Evolutionary conservation across 2,113 vertebrate genomes (phyloP).

Genomic region (Cryptotis parvus): DNA sequence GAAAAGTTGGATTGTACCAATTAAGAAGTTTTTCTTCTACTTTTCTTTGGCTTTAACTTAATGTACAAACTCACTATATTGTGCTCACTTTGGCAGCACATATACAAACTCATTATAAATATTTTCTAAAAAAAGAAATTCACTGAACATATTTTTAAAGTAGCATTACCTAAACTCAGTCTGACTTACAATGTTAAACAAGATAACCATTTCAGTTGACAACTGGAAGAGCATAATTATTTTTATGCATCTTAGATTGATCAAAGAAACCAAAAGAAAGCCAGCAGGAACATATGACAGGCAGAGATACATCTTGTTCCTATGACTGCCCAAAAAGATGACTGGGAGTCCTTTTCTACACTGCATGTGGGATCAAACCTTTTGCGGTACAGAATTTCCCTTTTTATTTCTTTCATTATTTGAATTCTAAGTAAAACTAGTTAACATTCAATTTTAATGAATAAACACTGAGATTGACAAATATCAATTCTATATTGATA

Average conservation of each 20-base stretch:
- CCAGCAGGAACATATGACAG: background rate
- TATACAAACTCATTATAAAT: background rate
- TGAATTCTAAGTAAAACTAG: slow-evolving; percentile 46
- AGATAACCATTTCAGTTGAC: background rate
- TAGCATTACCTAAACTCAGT: background rate
- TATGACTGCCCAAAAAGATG: background rate
- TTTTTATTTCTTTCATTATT: background rate
- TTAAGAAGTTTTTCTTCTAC: background rate
- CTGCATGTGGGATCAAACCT: background rate
- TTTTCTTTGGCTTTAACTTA: background rate
- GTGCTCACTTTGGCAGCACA: too few species aligned
- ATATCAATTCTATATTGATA: too few species aligned
- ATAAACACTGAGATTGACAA: background rate
- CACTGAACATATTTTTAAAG: background rate
- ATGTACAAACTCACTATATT: background rate
- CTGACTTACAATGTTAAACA: background rate
- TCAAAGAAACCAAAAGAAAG: background rate
- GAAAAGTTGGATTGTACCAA: slow-evolving; percentile 3
- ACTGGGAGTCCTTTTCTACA: background rate
- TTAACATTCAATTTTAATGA: background rate
- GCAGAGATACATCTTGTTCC: background rate
- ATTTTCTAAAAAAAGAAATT: slow-evolving; percentile 33
- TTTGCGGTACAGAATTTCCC: background rate
- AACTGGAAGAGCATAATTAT: background rate
- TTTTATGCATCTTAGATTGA: background rate